A percentile compares a stretch with the other conserved stretches of the same genome.
Conservation (phyloP, 2,797 vertebrate genomes). For the Margarornis squamiger region DNA sequence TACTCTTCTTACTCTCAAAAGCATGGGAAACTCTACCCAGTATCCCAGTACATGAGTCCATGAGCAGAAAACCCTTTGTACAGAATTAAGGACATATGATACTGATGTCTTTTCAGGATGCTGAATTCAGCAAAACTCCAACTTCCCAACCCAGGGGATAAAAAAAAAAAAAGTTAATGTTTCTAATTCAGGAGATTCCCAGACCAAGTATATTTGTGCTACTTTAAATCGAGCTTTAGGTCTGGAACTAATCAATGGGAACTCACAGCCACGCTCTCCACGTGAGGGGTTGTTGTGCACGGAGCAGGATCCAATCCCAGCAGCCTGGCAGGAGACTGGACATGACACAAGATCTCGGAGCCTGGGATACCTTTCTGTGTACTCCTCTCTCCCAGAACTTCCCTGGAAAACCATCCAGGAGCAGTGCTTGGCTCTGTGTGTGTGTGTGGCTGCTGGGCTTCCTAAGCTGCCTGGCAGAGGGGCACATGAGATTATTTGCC, state of each 20-base stretch:
- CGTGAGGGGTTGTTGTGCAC: accelerated
- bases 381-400: neutral
- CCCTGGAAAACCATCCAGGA: neutral
- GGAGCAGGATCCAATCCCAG: neutral
- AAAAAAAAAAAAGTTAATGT: neutral
- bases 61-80: neutral
- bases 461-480: neutral
- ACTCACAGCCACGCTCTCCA: neutral
- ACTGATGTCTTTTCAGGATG: neutral
- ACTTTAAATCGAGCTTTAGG: neutral
- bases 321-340: neutral
- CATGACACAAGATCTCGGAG: neutral
- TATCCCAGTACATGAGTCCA: neutral
- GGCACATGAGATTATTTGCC: neutral
- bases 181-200: neutral
- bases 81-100: neutral
- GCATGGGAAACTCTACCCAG: neutral
- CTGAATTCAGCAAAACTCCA: neutral
- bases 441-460: accelerated
- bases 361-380: neutral
- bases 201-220: neutral
- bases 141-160: neutral
- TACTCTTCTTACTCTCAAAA: neutral
- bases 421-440: neutral
- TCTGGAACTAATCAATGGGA: neutral